phyloP scores from a whole-genome alignment of 1,140 invertebrate genomes.

The Octopus sinensis region DNA sequence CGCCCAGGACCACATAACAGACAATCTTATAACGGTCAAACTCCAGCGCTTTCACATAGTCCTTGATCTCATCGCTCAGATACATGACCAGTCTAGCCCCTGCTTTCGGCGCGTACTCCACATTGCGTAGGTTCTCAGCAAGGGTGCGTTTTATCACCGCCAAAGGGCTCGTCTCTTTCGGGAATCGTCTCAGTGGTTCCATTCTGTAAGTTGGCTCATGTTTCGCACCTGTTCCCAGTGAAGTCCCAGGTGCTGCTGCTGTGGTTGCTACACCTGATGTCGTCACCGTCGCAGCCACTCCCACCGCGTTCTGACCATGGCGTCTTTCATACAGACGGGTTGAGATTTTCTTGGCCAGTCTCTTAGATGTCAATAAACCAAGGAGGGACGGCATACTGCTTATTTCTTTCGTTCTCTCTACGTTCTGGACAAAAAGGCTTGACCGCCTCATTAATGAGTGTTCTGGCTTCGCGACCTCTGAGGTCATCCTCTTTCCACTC shows the following conservation, averaged over 20 bases:
- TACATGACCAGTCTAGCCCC: slow-evolving; percentile 36
- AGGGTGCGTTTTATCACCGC: slow-evolving; percentile 29
- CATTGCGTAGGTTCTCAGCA: slow-evolving; percentile 30
- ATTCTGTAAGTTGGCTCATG: slow-evolving; percentile 43
- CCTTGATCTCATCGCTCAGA: slow-evolving; percentile 44
- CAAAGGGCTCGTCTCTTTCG: slow-evolving; percentile 24
- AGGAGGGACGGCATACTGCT: slow-evolving; percentile 31
- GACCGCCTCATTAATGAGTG: no score
- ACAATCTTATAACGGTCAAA: slow-evolving; percentile 52
- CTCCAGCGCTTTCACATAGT: slow-evolving; percentile 41
- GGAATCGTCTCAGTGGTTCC: slow-evolving; percentile 33
- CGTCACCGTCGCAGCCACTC: slow-evolving; percentile 19
- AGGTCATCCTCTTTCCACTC: no score
- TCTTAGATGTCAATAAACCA: slow-evolving; percentile 37
- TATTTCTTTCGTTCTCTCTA: neutral
- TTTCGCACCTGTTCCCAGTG: no score
- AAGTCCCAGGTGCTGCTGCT: neutral
- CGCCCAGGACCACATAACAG: slow-evolving; percentile 40
- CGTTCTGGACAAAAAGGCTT: no score
- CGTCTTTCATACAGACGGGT: slow-evolving; percentile 20
- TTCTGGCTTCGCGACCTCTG: no score
- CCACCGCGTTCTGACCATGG: neutral
- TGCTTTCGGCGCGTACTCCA: slow-evolving; percentile 38
- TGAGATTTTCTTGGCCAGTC: slow-evolving; percentile 34
- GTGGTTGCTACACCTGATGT: slow-evolving; percentile 3